phyloP scores from a whole-genome alignment of 2,888 invertebrate species.

The Athalia circularis region DNA sequence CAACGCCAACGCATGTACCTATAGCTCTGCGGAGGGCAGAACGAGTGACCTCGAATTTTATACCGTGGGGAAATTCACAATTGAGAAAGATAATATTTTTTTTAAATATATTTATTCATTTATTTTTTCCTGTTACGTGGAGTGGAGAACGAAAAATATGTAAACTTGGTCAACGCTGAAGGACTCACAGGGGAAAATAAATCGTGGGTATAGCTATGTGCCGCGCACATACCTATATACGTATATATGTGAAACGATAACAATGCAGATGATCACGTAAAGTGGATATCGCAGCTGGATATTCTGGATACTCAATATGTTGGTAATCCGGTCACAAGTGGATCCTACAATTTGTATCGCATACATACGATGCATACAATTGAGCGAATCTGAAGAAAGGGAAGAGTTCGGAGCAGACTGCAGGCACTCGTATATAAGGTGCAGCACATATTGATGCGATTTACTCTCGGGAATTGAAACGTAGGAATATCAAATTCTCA shows the following conservation, averaged over 20 bases:
- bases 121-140: neutral
- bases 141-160: neutral
- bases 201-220: neutral
- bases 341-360: slow-evolving; percentile 15
- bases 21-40: neutral
- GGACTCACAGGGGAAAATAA: neutral
- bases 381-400: neutral
- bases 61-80: slow-evolving; percentile 13
- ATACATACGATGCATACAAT: slow-evolving; percentile 7
- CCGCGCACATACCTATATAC: no score
- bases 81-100: neutral
- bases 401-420: slow-evolving; percentile 29
- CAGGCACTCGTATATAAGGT: neutral
- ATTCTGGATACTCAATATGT: slow-evolving; percentile 16
- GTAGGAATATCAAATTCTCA: slow-evolving; percentile 33
- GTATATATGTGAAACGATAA: neutral
- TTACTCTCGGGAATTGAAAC: slow-evolving; percentile 37
- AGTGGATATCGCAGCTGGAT: neutral
- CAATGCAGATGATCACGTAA: slow-evolving; percentile 26
- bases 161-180: neutral
- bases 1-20: neutral
- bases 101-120: no score
- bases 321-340: slow-evolving; percentile 37
- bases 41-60: neutral
- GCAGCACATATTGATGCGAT: slow-evolving; percentile 32